phyloP scores from a whole-genome alignment of 2,797 vertebrate genomes.

The Carduelis carduelis region DNA sequence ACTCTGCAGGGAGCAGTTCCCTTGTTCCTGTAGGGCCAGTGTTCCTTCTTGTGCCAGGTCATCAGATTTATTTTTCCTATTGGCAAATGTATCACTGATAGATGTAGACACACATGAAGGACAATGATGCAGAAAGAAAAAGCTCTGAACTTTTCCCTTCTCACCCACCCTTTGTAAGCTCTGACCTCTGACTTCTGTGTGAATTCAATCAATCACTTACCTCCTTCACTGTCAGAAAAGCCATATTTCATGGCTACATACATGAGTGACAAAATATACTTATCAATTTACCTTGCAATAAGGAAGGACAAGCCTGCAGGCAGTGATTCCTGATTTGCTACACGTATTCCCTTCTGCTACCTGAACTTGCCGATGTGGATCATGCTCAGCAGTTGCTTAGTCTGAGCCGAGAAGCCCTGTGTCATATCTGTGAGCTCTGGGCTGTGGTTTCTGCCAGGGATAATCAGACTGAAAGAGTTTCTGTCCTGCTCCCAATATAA shows the following conservation, averaged over 20 bases:
- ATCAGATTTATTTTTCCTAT: background rate
- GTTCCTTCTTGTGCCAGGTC: background rate
- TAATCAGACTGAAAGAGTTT: background rate
- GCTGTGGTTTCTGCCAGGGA: background rate
- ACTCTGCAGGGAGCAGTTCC: background rate
- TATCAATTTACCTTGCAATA: background rate
- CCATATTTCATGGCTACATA: background rate
- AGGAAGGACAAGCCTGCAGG: background rate
- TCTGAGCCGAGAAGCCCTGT: background rate
- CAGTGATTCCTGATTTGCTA: background rate
- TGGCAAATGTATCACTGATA: background rate
- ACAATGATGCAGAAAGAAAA: background rate
- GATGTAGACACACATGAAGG: accelerated
- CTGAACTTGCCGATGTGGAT: background rate
- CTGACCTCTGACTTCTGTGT: background rate
- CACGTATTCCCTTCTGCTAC: background rate
- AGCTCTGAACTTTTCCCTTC: background rate
- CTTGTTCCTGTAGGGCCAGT: background rate
- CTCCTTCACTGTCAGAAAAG: background rate
- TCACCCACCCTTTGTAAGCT: background rate
- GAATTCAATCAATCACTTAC: background rate
- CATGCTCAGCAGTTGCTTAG: background rate
- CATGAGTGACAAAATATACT: accelerated
- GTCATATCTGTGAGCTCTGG: background rate
- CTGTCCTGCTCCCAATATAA: background rate